Conservation (phyloP, 2,113 vertebrate genomes). For the Pteronura brasiliensis region DNA sequence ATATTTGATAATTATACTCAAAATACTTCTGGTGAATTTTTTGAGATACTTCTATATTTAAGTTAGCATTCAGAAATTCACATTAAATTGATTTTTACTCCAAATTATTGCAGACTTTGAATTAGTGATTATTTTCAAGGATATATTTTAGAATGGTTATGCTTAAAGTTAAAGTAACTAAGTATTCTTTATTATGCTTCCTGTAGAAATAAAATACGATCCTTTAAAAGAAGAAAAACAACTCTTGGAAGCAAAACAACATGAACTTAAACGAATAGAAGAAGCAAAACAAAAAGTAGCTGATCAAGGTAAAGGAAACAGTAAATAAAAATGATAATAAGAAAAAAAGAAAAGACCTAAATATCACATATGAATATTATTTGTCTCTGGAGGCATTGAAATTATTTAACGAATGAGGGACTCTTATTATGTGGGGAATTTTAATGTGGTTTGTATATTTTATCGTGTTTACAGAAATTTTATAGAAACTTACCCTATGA, state of each 20-base stretch:
- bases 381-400: not conserved
- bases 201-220: constrained; percentile 95
- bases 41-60: constrained; percentile 14
- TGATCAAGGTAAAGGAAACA: constrained; percentile 88
- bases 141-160: not conserved
- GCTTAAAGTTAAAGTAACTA: not conserved
- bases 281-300: constrained; percentile 96
- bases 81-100: constrained; percentile 7
- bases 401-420: constrained; percentile 6
- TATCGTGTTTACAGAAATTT: constrained; percentile 5
- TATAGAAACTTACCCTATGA: not conserved
- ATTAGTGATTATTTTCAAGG: constrained; percentile 33
- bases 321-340: not conserved
- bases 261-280: constrained; percentile 95
- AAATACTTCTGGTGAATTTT: not conserved
- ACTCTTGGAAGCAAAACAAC: constrained; percentile 92
- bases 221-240: constrained; percentile 95
- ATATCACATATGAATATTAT: not conserved
- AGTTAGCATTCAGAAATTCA: not conserved
- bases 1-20: not conserved
- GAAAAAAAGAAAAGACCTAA: not conserved
- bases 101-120: not conserved
- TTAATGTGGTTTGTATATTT: not conserved
- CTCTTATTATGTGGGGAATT: constrained; percentile 15
- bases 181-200: constrained; percentile 3